Base-by-base conservation (phyloP, 2,888 invertebrate species). In the Caenorhabditis panamensis region DNA sequence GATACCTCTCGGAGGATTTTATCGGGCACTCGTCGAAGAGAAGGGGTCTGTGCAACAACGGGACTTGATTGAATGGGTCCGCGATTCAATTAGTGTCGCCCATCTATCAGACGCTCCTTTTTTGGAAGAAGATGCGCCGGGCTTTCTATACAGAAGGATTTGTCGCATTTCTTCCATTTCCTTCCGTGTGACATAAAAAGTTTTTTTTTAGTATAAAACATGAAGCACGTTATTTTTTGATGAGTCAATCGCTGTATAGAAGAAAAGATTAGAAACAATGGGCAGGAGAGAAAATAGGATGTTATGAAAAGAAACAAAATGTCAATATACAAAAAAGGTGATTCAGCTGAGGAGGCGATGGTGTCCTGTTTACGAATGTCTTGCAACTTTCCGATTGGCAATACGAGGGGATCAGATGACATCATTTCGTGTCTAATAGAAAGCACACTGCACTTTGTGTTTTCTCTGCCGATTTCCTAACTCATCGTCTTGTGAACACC, bases 211-310 rank as follows among this genome's bases (percentile, higher is more conserved):
- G 53, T 44, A 51, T 64, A 53, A 56, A 58, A 66, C 64, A 66
- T 66, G 66, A 58, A 64, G 59, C 64, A 41, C 41, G 64, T 59
- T 51, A 64, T 31, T 28, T 28, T 71, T 66, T 58, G 59, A 75
- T 75, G 66, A 75, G 59, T n/a, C 59, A 64, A 73, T 66, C 73
- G 66, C 22, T 58, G 59, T 73, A 73, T 73, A 73, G 51, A 66
- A 75, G 18, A 18, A 56, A 56, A 63, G 56, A 61, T 61, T 18
- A 53, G 53, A 75, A 75, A 75, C 56, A 66, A 75, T 61, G 59
- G 61, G 59, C 18, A 16, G 13, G 37, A 58, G 51, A 58, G n/a
- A 53, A 61, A 64, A 51, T 18, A 31, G 37, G 18, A 73, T 73
- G 73, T 73, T 66, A 59, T 53, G 73, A 73, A 73, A 73, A 49